These are phyloP conservation scores for Gymnogyps californianus DNA, from an alignment of 2,113 vertebrate genomes.

Conservation along the genomic window DNA sequence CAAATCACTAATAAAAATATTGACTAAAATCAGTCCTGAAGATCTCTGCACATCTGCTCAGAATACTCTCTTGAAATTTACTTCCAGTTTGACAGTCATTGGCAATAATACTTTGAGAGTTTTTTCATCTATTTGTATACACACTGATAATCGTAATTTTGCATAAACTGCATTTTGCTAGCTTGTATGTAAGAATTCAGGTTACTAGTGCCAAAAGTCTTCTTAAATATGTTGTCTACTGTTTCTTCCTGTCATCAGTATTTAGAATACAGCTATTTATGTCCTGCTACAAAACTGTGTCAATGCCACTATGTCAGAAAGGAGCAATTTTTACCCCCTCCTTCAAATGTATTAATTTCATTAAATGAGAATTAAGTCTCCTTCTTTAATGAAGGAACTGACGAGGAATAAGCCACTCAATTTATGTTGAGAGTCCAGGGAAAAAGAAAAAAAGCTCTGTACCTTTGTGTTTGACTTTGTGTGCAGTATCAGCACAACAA, in stretches of 20 bases:
- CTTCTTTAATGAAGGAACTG: not conserved
- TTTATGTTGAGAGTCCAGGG: not conserved
- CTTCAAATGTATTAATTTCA: not conserved
- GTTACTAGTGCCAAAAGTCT: not conserved
- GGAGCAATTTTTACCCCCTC: not conserved
- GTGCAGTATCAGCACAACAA: not conserved
- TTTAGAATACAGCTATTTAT: not conserved
- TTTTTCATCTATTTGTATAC: conserved; percentile 47
- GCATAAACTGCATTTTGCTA: not conserved
- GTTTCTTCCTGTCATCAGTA: not conserved
- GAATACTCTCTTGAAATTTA: conserved; percentile 35
- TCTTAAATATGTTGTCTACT: not conserved
- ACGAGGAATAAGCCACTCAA: not conserved
- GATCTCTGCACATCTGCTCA: conserved; percentile 51
- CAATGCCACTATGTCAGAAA: not conserved
- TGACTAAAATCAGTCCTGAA: conserved; percentile 49
- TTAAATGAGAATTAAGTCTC: not conserved
- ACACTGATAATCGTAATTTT: conserved; percentile 8
- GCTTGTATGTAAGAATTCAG: not conserved
- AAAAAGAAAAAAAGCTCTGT: not conserved
- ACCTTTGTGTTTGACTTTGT: not conserved
- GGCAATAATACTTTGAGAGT: not conserved
- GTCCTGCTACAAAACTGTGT: not conserved
- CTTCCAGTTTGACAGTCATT: conserved; percentile 29
- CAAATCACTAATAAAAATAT: conserved; percentile 64